Evolutionary conservation across 2,888 invertebrate genomes (phyloP).

Genomic region (Dioctria linearis): DNA sequence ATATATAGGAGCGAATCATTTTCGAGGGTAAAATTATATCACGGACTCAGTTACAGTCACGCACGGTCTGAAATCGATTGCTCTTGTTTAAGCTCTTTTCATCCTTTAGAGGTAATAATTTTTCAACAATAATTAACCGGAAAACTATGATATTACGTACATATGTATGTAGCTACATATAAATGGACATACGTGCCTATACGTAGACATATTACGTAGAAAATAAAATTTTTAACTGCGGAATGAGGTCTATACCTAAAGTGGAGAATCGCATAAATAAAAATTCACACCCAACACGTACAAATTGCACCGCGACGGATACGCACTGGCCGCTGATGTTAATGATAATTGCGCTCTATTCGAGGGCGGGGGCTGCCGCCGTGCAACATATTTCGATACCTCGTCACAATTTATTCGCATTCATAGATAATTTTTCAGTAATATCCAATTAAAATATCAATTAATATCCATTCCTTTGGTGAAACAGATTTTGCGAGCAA

Average conservation of each 20-base stretch:
- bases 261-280: conserved; percentile 13
- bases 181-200: too few relatives aligned
- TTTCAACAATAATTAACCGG: conserved; percentile 21
- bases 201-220: too few relatives aligned
- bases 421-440: conserved; percentile 38
- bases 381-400: conserved; percentile 10
- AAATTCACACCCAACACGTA: not conserved
- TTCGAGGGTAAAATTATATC: too few relatives aligned
- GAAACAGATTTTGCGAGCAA: conserved; percentile 15
- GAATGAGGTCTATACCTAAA: not conserved
- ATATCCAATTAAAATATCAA: conserved; percentile 48
- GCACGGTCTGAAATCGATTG: conserved; percentile 2
- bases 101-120: conserved; percentile 11
- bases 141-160: not conserved
- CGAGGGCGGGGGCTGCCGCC: too few relatives aligned
- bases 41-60: not conserved
- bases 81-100: not conserved
- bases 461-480: conserved; percentile 21
- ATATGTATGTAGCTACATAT: too few relatives aligned
- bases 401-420: conserved; percentile 21
- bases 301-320: not conserved
- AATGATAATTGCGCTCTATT: conserved; percentile 9
- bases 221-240: not conserved
- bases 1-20: not conserved
- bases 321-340: not conserved